Conservation (phyloP, 2,797 vertebrate genomes). For the Galagoides demidoff region DNA sequence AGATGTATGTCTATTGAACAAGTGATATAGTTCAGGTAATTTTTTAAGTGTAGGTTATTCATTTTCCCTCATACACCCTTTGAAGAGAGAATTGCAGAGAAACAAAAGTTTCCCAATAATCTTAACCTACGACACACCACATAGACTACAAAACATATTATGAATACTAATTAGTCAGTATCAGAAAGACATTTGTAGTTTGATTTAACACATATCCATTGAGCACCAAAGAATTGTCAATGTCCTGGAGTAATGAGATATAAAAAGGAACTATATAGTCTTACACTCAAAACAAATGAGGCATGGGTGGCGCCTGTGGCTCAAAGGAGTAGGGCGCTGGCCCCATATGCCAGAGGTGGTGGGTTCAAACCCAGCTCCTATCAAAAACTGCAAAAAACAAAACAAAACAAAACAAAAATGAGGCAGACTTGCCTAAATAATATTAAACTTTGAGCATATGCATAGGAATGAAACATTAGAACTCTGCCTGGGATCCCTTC, state of each 20-base stretch:
- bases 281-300: background rate
- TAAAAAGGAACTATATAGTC: background rate
- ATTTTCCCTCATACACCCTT: background rate
- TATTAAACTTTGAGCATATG: background rate
- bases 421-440: background rate
- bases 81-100: background rate
- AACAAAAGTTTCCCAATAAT: background rate
- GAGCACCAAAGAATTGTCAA: background rate
- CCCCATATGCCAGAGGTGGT: too few relatives aligned
- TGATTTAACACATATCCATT: background rate
- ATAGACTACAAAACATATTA: background rate
- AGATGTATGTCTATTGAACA: background rate
- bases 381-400: too few relatives aligned
- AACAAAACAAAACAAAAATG: background rate
- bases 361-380: too few relatives aligned
- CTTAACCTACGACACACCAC: background rate
- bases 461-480: background rate
- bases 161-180: background rate
- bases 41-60: background rate
- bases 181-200: constrained; percentile 2
- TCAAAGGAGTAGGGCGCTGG: too few relatives aligned
- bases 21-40: background rate
- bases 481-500: background rate
- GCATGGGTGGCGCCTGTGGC: background rate
- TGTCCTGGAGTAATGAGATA: background rate